A percentile compares a stretch with the other conserved stretches of the same genome.
These are phyloP conservation scores for Crotalus tigris DNA, from an alignment of 2,113 vertebrate genomes.

Conservation along the genomic window DNA sequence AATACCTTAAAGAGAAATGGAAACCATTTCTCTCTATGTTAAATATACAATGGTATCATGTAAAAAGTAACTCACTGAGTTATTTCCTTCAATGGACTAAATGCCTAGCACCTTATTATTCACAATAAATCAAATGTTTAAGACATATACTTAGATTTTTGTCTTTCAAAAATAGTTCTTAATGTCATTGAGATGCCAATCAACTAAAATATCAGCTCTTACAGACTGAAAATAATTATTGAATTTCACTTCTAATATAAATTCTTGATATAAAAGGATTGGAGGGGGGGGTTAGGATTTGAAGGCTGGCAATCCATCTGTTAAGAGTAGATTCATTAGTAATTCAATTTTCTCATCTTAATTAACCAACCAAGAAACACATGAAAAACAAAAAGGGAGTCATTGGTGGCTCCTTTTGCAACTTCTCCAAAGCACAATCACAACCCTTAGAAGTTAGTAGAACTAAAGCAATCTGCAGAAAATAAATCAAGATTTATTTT, in stretches of 20 bases:
- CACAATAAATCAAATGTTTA: conserved; percentile 35
- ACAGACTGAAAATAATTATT: not conserved
- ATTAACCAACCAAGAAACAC: not conserved
- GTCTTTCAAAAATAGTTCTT: conserved; percentile 33
- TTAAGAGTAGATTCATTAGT: not conserved
- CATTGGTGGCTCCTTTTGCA: not conserved
- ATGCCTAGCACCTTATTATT: conserved; percentile 37
- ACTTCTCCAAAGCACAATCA: not conserved
- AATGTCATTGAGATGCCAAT: conserved; percentile 26
- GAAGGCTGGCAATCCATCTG: not conserved
- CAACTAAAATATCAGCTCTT: not conserved
- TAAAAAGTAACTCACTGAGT: conserved; percentile 31
- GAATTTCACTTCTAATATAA: not conserved
- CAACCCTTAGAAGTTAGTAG: not conserved
- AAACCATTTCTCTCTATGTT: conserved; percentile 30
- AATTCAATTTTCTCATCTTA: not conserved
- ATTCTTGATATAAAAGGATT: not conserved
- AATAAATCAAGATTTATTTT: not conserved
- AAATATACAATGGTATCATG: conserved; percentile 41
- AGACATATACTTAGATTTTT: conserved; percentile 19
- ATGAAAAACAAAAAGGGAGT: not conserved
- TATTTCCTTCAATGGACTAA: conserved; percentile 22
- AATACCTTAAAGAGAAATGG: conserved; percentile 53
- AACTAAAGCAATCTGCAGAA: not conserved
- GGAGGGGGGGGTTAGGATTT: not conserved